These are phyloP conservation scores for Leptothorax acervorum DNA, from an alignment of 2,888 invertebrate species.

Conservation along the genomic window DNA sequence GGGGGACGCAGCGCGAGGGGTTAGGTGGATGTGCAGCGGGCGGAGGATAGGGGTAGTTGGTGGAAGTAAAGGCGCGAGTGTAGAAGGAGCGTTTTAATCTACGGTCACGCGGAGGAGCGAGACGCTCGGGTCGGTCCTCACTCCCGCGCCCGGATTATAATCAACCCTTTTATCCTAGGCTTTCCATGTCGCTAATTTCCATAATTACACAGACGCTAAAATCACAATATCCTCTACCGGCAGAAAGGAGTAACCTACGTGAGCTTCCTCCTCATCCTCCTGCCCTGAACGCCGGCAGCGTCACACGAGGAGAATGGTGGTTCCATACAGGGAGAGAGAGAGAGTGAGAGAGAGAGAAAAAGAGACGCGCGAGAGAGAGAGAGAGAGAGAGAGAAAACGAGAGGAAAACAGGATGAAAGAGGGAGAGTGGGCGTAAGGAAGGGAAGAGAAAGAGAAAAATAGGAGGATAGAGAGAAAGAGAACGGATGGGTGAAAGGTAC, in stretches of 20 bases:
- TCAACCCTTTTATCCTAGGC: constrained; percentile 86
- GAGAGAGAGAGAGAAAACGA: constrained; percentile 54
- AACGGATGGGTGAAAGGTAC: constrained; percentile 61
- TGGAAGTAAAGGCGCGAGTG: constrained; percentile 82
- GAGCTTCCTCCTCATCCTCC: constrained; percentile 76
- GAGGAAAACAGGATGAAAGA: constrained; percentile 61
- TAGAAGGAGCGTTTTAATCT: constrained; percentile 85
- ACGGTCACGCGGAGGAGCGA: constrained; percentile 80
- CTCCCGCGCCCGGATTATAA: constrained; percentile 84
- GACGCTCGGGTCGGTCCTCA: constrained; percentile 72
- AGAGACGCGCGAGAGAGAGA: constrained; percentile 33
- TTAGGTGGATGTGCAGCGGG: constrained; percentile 57
- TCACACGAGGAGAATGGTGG: constrained; percentile 77
- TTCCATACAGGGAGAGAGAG: constrained; percentile 68
- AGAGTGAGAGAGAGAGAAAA: constrained; percentile 59
- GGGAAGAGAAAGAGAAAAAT: constrained; percentile 43
- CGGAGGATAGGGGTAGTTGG: constrained; percentile 69
- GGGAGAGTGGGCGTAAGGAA: constrained; percentile 49
- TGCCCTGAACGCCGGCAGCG: constrained; percentile 63
- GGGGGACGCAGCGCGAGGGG: constrained; percentile 40
- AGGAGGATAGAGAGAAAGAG: constrained; percentile 60
- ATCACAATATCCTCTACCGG: constrained; percentile 85
- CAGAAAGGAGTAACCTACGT: constrained; percentile 85
- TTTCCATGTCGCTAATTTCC: constrained; percentile 86
- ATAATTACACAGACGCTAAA: constrained; percentile 86